Percentiles rank a stretch among this genome's conserved stretches.
These are phyloP conservation scores for Strigamia maritima DNA, from an alignment of 2,888 invertebrate species.

Conservation along the genomic window DNA sequence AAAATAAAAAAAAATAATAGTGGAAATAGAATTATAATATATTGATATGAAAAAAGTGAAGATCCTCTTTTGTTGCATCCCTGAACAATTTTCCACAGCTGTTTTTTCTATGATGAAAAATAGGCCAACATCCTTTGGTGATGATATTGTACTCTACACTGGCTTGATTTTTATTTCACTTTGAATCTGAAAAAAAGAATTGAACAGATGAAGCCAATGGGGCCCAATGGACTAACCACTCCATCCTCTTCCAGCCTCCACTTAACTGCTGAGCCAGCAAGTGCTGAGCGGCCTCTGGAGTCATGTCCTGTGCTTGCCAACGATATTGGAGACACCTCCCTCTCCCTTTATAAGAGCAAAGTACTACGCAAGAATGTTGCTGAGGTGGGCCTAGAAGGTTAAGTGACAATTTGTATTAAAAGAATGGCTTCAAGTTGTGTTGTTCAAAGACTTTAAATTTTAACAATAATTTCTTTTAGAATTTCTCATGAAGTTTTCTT, in stretches of 20 bases:
- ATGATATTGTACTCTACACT: background rate
- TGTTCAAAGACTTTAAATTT: too few relatives aligned
- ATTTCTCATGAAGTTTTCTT: too few relatives aligned
- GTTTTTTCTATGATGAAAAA: background rate
- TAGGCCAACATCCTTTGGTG: background rate
- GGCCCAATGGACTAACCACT: background rate
- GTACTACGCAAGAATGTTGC: slow-evolving; percentile 1
- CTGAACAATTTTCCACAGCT: background rate
- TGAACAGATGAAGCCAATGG: background rate
- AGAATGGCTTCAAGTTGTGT: background rate
- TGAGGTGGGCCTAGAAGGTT: background rate
- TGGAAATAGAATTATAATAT: background rate
- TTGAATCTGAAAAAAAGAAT: background rate
- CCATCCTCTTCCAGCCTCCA: background rate
- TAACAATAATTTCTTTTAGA: too few relatives aligned
- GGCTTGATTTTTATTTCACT: background rate
- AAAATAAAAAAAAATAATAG: too few relatives aligned
- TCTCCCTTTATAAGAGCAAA: background rate
- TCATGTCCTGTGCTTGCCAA: background rate
- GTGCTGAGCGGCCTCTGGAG: background rate
- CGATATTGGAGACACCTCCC: background rate
- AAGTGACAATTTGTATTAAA: slow-evolving; percentile 1
- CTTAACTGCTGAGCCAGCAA: slow-evolving; percentile 4
- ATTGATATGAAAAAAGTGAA: background rate
- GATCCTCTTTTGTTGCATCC: background rate